Evolutionary conservation across 2,113 vertebrate genomes (phyloP).

Genomic region (Ploceus nigricollis): DNA sequence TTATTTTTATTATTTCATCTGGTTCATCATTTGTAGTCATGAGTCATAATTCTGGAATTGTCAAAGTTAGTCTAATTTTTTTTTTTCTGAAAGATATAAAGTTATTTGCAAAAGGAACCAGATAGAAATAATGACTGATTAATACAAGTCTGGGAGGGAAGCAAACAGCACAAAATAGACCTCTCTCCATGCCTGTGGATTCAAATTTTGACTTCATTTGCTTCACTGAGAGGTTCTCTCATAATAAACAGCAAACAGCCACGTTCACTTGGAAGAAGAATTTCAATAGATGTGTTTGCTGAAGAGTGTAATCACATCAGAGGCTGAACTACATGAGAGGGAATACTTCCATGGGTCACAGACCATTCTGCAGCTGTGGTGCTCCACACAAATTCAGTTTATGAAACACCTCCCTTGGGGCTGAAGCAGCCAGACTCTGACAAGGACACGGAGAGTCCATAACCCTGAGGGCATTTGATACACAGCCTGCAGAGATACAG

Average conservation of each 20-base stretch:
- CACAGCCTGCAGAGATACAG: not conserved
- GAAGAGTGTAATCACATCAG: slow-evolving; percentile 50
- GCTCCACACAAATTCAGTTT: not conserved
- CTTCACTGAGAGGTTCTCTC: not conserved
- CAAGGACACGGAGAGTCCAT: not conserved
- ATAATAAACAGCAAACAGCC: not conserved
- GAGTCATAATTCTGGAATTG: not conserved
- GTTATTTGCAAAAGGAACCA: not conserved
- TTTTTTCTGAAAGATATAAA: not conserved
- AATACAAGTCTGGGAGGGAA: not conserved
- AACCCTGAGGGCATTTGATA: not conserved
- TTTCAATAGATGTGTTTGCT: slow-evolving; percentile 37
- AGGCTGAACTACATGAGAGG: not conserved
- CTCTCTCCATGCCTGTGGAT: not conserved
- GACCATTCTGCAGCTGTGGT: not conserved
- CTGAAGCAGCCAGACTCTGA: not conserved
- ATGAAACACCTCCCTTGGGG: not conserved
- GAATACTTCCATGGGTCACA: slow-evolving; percentile 2
- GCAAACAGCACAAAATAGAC: not conserved
- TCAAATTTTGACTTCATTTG: not conserved
- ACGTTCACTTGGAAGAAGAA: not conserved
- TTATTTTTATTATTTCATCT: not conserved
- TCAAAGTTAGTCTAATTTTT: not conserved
- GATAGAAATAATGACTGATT: not conserved
- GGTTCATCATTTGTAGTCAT: not conserved